Evolutionary conservation across 2,888 invertebrate species (phyloP).

Genomic region (Pyrrhia umbra): DNA sequence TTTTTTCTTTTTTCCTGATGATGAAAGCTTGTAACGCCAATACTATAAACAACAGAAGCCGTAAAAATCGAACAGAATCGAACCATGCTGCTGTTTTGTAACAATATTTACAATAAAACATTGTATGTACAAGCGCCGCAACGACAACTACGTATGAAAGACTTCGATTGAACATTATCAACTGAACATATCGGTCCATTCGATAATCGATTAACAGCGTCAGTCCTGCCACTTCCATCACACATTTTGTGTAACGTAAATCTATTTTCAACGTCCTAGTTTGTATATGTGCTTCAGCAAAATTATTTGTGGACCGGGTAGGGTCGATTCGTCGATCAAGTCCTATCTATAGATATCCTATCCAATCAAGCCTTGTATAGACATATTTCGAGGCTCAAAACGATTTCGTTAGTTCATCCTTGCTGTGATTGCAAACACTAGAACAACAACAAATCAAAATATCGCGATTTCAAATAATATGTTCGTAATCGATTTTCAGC

Average conservation of each 20-base stretch:
- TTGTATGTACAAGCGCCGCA: not conserved
- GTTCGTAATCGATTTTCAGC: too few relatives aligned
- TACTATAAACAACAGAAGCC: slow-evolving; percentile 6
- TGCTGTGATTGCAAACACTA: too few relatives aligned
- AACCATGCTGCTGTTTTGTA: slow-evolving; percentile 7
- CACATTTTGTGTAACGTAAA: slow-evolving; percentile 42
- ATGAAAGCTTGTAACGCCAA: too few relatives aligned
- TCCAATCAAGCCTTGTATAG: slow-evolving; percentile 60
- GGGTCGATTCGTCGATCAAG: slow-evolving; percentile 63
- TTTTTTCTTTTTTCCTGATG: too few relatives aligned
- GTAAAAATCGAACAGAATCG: slow-evolving; percentile 15
- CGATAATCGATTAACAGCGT: slow-evolving; percentile 45
- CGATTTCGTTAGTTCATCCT: too few relatives aligned
- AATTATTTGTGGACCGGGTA: slow-evolving; percentile 64
- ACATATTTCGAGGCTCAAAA: slow-evolving; percentile 27
- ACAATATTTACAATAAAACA: slow-evolving; percentile 18
- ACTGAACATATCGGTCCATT: slow-evolving; percentile 31
- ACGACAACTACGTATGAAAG: slow-evolving; percentile 11
- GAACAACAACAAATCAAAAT: too few relatives aligned
- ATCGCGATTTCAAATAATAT: too few relatives aligned
- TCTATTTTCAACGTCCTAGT: slow-evolving; percentile 57
- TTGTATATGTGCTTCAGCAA: slow-evolving; percentile 51
- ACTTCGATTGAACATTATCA: slow-evolving; percentile 24
- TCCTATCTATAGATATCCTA: slow-evolving; percentile 62
- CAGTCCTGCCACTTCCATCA: slow-evolving; percentile 31